Evolutionary conservation across 2,113 vertebrate genomes (phyloP).

Genomic region (Thinocorus orbignyianus): DNA sequence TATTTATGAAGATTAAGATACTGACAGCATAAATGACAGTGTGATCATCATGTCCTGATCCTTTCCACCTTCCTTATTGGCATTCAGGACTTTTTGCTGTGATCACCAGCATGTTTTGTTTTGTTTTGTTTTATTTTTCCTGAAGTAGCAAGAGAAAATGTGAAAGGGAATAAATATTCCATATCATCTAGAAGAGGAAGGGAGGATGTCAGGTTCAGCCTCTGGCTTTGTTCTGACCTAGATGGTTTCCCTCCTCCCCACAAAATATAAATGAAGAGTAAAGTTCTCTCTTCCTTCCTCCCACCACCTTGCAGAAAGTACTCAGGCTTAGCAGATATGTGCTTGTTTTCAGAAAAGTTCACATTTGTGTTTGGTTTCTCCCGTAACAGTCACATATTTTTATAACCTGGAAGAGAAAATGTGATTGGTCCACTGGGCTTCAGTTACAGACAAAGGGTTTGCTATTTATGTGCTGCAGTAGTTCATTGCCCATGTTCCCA

Average conservation of each 20-base stretch:
- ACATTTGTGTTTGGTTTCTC: neutral
- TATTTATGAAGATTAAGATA: neutral
- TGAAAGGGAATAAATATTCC: neutral
- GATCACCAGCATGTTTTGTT: neutral
- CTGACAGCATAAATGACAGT: neutral
- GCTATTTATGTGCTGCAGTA: neutral
- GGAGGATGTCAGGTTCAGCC: neutral
- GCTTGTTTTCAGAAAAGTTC: neutral
- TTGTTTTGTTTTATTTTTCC: neutral
- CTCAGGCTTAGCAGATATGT: neutral
- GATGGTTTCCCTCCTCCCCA: accelerated
- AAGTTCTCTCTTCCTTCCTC: neutral
- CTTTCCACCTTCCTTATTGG: neutral
- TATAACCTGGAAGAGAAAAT: neutral
- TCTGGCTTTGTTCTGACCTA: neutral
- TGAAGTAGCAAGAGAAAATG: neutral
- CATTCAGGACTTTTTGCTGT: neutral
- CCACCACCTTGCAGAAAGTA: neutral
- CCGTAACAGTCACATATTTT: neutral
- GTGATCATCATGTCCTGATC: neutral
- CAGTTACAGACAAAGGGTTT: neutral
- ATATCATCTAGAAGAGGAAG: neutral
- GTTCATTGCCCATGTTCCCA: neutral
- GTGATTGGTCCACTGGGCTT: neutral
- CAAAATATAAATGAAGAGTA: neutral